phyloP scores from a whole-genome alignment of 2,113 vertebrate species.

The Oostethus manadensis region DNA sequence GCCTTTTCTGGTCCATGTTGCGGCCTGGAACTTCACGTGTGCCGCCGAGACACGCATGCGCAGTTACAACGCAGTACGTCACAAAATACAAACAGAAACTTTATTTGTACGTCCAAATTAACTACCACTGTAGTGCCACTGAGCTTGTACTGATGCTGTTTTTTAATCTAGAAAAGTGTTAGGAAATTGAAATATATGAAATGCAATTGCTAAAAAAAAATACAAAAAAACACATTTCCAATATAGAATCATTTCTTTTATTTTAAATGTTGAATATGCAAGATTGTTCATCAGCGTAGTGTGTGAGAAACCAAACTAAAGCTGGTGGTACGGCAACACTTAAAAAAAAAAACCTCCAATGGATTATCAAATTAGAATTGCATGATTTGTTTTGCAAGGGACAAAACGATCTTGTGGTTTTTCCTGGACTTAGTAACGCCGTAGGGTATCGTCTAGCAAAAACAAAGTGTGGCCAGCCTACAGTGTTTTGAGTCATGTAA shows the following conservation, averaged over 20 bases:
- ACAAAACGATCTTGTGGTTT: slow-evolving; percentile 72
- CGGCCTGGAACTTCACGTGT: slow-evolving; percentile 55
- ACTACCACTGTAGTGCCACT: not conserved
- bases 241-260: slow-evolving; percentile 86
- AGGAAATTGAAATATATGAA: too few relatives aligned
- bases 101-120: slow-evolving; percentile 24
- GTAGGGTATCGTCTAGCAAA: slow-evolving; percentile 69
- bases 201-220: not conserved
- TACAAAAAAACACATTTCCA: not conserved
- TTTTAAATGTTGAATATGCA: slow-evolving; percentile 79
- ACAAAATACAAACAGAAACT: slow-evolving; percentile 15
- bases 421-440: slow-evolving; percentile 65
- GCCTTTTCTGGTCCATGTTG: slow-evolving; percentile 52
- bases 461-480: slow-evolving; percentile 51
- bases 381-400: slow-evolving; percentile 80
- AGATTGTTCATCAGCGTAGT: slow-evolving; percentile 62
- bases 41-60: slow-evolving; percentile 33
- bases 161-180: not conserved
- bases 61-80: not conserved
- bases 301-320: slow-evolving; percentile 66
- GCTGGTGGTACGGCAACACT: slow-evolving; percentile 73
- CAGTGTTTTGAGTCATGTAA: slow-evolving; percentile 33
- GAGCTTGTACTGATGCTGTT: not conserved
- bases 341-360: slow-evolving; percentile 54
- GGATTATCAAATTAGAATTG: slow-evolving; percentile 64